Conservation (phyloP, 2,888 invertebrate species). For the Spilarctia lutea region DNA sequence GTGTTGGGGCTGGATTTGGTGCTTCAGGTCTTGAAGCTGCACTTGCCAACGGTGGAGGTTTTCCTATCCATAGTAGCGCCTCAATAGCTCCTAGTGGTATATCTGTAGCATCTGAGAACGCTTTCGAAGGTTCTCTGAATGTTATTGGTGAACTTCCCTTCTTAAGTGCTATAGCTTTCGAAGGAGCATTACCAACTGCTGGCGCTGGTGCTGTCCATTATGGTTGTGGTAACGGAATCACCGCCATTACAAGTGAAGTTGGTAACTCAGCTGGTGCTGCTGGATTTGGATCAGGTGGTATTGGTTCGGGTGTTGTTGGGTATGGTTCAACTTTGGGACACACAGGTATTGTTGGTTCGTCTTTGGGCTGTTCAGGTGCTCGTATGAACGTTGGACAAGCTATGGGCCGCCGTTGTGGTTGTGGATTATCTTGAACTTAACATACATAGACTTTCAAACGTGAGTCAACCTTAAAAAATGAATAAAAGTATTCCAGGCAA, state of each 20-base stretch:
- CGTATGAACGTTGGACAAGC: neutral
- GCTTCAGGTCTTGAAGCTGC: slow-evolving; percentile 50
- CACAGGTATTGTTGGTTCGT: no score
- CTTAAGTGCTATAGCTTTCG: slow-evolving; percentile 53
- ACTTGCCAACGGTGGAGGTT: slow-evolving; percentile 36
- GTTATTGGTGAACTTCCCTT: slow-evolving; percentile 58
- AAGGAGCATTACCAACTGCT: slow-evolving; percentile 47
- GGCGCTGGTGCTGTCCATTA: neutral
- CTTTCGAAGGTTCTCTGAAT: slow-evolving; percentile 50
- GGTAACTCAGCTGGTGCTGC: neutral
- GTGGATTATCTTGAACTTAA: neutral
- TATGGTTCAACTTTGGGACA: neutral
- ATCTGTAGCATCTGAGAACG: slow-evolving; percentile 57
- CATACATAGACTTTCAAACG: neutral
- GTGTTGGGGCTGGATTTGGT: slow-evolving; percentile 55
- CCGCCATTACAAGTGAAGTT: slow-evolving; percentile 12
- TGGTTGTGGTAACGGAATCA: slow-evolving; percentile 39
- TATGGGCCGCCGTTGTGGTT: neutral
- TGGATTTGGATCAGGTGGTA: slow-evolving; percentile 3
- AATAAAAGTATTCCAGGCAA: neutral
- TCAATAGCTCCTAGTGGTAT: slow-evolving; percentile 46
- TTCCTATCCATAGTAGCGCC: slow-evolving; percentile 20
- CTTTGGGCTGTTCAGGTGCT: neutral
- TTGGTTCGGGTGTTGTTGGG: no score
- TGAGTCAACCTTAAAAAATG: neutral